phyloP scores from a whole-genome alignment of 30 jellyfish, hydroid and myxozoan genomes.

The Turritopsis dohrnii region DNA sequence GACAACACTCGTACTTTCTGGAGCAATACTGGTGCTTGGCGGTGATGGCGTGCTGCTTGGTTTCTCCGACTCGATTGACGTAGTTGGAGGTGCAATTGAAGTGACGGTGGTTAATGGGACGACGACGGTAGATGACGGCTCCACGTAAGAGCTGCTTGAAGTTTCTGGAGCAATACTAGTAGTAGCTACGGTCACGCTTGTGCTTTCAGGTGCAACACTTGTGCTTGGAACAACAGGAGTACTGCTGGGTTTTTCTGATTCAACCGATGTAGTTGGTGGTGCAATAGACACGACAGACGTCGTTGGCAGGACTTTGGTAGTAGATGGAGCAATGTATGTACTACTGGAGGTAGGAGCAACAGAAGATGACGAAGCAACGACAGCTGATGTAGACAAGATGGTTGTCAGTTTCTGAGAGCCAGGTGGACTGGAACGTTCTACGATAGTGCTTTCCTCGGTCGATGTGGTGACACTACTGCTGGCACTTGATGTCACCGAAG shows the following conservation, averaged over 20 bases:
- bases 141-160: conserved; percentile 11
- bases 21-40: neutral
- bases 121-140: conserved; percentile 20
- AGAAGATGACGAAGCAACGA: neutral
- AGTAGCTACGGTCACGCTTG: conserved; percentile 17
- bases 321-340: neutral
- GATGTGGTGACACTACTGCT: neutral
- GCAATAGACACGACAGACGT: neutral
- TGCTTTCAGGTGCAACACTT: neutral
- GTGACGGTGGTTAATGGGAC: conserved; percentile 4
- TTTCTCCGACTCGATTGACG: conserved; percentile 6
- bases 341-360: neutral
- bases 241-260: neutral
- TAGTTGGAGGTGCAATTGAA: conserved; percentile 16
- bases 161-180: conserved; percentile 12
- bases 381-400: neutral
- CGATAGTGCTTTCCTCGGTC: neutral
- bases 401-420: neutral
- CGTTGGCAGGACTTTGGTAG: neutral
- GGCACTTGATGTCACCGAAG: conserved; percentile 9
- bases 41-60: conserved; percentile 4
- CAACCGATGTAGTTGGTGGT: neutral
- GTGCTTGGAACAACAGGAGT: neutral
- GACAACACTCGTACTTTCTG: conserved; percentile 7
- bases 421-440: neutral